Conservation (phyloP, 2,888 invertebrate genomes). For the Drosophila parthenogenetica region DNA sequence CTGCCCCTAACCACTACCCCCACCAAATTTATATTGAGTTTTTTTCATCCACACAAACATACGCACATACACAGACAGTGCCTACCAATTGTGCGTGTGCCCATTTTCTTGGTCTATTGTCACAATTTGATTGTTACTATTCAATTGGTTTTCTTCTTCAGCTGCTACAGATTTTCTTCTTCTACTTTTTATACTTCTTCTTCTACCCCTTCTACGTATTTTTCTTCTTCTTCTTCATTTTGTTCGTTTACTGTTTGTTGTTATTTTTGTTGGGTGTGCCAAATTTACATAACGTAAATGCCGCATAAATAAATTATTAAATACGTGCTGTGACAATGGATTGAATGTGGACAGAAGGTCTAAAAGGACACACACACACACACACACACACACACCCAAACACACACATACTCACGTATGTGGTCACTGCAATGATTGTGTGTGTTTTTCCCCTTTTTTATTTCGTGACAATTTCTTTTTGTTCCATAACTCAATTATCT, state of each 20-base stretch:
- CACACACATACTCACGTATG: background rate
- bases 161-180: conserved; percentile 31
- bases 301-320: conserved; percentile 80
- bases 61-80: background rate
- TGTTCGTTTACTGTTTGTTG: conserved; percentile 19
- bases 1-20: background rate
- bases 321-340: conserved; percentile 68
- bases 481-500: background rate
- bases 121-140: conserved; percentile 60
- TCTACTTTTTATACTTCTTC: conserved; percentile 7
- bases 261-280: conserved; percentile 52
- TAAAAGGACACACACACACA: conserved; percentile 16
- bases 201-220: conserved; percentile 30
- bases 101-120: conserved; percentile 51
- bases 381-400: background rate
- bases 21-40: background rate
- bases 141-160: conserved; percentile 69
- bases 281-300: conserved; percentile 82
- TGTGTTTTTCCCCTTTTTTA: conserved; percentile 8
- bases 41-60: background rate
- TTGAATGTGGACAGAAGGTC: conserved; percentile 41
- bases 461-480: conserved; percentile 24
- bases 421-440: conserved; percentile 15
- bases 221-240: conserved; percentile 1
- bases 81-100: conserved; percentile 53